Conservation (phyloP, 2,113 vertebrate genomes). For the Amia ocellicauda region DNA sequence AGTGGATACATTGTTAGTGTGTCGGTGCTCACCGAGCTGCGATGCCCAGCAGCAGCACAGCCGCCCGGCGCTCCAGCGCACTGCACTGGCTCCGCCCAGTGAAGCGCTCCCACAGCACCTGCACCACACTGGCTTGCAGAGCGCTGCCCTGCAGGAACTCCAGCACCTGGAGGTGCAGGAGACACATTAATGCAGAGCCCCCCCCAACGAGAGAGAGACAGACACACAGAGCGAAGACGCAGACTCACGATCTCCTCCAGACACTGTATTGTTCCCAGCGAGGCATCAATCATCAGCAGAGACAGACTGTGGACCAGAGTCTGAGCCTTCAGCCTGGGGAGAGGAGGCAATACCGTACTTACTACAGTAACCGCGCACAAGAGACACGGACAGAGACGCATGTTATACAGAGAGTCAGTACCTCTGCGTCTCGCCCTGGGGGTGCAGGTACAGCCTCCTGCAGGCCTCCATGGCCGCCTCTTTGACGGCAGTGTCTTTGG, state of each 20-base stretch:
- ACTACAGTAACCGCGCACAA: too few species aligned
- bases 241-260: conserved; percentile 92
- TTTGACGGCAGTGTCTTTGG: conserved; percentile 82
- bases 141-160: conserved; percentile 84
- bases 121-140: conserved; percentile 77
- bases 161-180: conserved; percentile 68
- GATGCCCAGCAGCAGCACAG: conserved; percentile 87
- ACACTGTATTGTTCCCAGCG: conserved; percentile 80
- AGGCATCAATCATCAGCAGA: conserved; percentile 81
- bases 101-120: conserved; percentile 86
- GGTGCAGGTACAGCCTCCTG: conserved; percentile 79
- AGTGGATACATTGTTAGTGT: too few species aligned
- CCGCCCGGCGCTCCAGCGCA: conserved; percentile 65
- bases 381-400: background rate
- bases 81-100: conserved; percentile 76
- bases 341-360: too few species aligned
- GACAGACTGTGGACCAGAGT: conserved; percentile 80
- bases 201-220: too few species aligned
- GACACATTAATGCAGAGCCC: background rate
- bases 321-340: conserved; percentile 75
- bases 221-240: too few species aligned
- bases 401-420: conserved; percentile 34
- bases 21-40: conserved; percentile 91
- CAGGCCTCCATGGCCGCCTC: conserved; percentile 91
- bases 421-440: conserved; percentile 75